Evolutionary conservation across 2,888 invertebrate genomes (phyloP).

Genomic region (Disparrhopalites patrizii): DNA sequence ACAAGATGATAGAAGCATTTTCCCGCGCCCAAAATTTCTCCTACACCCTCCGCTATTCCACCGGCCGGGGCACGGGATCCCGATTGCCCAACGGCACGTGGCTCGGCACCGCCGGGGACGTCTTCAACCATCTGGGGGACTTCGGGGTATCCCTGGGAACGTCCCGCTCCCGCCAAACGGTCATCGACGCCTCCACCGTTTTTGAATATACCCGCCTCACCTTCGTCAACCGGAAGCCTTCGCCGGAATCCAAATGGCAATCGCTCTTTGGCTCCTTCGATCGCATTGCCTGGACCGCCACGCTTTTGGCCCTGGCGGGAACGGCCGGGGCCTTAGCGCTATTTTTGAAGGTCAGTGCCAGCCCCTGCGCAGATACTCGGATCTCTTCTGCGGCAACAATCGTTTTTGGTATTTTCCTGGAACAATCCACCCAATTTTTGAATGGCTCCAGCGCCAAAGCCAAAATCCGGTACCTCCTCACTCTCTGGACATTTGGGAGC

Average conservation of each 20-base stretch:
- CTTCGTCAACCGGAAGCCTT: conserved; percentile 27
- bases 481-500: conserved; percentile 27
- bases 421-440: background rate
- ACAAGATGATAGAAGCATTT: conserved; percentile 22
- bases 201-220: conserved; percentile 33
- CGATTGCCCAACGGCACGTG: conserved; percentile 25
- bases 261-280: conserved; percentile 31
- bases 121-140: conserved; percentile 19
- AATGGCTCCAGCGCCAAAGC: no score
- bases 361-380: no score
- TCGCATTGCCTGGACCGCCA: conserved; percentile 17
- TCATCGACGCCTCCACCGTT: conserved; percentile 26
- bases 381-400: background rate
- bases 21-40: conserved; percentile 17
- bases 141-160: conserved; percentile 28
- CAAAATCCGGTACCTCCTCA: conserved; percentile 2
- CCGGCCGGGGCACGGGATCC: conserved; percentile 30
- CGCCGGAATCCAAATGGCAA: conserved; percentile 22
- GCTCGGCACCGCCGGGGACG: conserved; percentile 32
- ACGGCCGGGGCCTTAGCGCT: no score
- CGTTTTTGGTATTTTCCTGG: background rate
- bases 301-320: no score
- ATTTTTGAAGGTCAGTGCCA: no score
- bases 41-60: conserved; percentile 13
- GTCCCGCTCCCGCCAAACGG: conserved; percentile 15